Base-by-base conservation (phyloP, 2,888 invertebrate genomes). In the Chironomus riparius region DNA sequence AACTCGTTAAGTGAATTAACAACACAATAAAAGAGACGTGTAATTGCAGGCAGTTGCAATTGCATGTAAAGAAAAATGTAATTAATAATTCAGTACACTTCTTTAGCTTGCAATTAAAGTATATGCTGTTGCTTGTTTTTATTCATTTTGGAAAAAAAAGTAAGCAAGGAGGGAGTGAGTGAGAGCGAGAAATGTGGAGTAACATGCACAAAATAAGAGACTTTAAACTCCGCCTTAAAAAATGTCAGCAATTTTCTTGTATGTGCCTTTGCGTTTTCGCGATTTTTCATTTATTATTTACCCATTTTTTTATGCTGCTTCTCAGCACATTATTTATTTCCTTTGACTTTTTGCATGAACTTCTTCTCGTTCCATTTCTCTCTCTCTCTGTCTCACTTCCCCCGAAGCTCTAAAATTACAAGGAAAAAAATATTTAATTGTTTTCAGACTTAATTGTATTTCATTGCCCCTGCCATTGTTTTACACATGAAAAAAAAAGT, bases 181-280 rank as follows among this genome's bases (percentile, higher is more conserved):
- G 18, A 65, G 65, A 15, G 15, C 65, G 12, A 13, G n/a, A n/a
- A 24, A 50, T 21, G 50, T 50, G 24, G 22, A 50, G 50, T 24
- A 28, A 47, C 5, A 69, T 48, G 18, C 71, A 72, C 15, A 10
- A 56, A 38, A n/a, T 15, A 50, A n/a, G 50, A n/a, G 50, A n/a
- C n/a, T 10, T 15, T 21, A 68, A 48, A 68, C 74, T 74, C 74
- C 74, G 74, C 74, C 74, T 74, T 47, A 65, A 74, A 73, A 74
- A 68, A 74, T 74, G 74, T 74, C 74, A 74, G 68, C 68, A 74
- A 74, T 68, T 74, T 74, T 74, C 48, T 47, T 74, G 21, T 74
- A n/a, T 22, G 24, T 24, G 65, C 21, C 21, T 61, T 70, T 72
- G 62, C 72, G 47, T 48, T 72, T 62, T 72, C 56, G 71, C 71